Evolutionary conservation across 37 sponge, comb jelly and placozoan genomes (phyloP).

Genomic region (Spongia lamella): DNA sequence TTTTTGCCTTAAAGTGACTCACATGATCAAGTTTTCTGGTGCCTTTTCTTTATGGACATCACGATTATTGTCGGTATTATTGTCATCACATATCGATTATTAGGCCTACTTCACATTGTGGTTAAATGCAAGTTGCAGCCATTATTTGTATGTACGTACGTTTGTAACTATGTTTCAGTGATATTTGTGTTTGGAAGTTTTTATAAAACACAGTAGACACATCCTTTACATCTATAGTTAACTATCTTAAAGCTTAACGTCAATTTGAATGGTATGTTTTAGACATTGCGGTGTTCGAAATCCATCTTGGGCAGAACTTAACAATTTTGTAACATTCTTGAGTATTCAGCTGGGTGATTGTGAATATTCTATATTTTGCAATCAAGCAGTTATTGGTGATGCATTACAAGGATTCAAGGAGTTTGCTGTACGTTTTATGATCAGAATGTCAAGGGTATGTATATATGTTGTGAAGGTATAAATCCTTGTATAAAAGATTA

Average conservation of each 20-base stretch:
- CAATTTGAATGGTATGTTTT: no score
- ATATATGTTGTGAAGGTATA: no score
- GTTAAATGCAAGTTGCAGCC: no score
- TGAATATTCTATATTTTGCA: slow-evolving; percentile 67
- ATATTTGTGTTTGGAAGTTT: no score
- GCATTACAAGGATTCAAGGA: slow-evolving; percentile 38
- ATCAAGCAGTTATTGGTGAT: slow-evolving; percentile 53
- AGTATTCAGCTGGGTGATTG: slow-evolving; percentile 71
- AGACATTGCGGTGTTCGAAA: slow-evolving; percentile 62
- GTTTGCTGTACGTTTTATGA: slow-evolving; percentile 91
- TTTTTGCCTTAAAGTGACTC: no score
- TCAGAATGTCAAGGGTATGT: slow-evolving; percentile 77
- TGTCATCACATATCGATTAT: neutral
- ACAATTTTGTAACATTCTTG: slow-evolving; percentile 83
- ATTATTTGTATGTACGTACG: no score
- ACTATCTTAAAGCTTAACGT: no score
- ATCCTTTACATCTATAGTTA: neutral
- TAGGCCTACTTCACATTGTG: no score
- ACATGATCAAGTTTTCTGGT: no score
- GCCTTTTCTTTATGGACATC: neutral
- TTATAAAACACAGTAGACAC: neutral
- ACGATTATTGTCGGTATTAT: neutral
- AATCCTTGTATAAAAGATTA: no score
- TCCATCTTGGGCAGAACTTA: slow-evolving; percentile 86
- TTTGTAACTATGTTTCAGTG: neutral